Evolutionary conservation across 2,113 vertebrate species (phyloP).

Genomic region (Scophthalmus maximus): DNA sequence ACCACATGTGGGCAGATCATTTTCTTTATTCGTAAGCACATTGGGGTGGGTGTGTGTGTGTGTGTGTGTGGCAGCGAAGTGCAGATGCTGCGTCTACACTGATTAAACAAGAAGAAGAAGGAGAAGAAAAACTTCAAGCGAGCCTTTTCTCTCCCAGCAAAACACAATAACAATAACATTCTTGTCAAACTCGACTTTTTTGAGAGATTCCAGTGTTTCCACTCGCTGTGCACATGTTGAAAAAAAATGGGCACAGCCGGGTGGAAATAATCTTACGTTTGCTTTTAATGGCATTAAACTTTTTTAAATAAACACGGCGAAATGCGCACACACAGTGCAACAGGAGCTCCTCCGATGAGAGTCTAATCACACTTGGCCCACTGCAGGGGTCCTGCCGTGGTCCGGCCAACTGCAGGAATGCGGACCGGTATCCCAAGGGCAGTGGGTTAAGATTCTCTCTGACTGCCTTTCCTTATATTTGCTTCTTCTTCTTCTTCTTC

Average conservation of each 20-base stretch:
- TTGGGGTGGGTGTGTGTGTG: too few species aligned
- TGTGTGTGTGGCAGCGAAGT: background rate
- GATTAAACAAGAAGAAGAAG: background rate
- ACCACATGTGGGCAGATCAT: background rate
- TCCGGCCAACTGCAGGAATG: constrained; percentile 60
- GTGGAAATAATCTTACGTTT: constrained; percentile 25
- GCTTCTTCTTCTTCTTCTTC: background rate
- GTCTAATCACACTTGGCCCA: constrained; percentile 8
- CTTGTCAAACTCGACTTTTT: too few species aligned
- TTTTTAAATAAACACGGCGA: constrained; percentile 38
- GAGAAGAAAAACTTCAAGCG: too few species aligned
- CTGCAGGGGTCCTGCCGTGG: constrained; percentile 59
- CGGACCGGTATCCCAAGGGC: constrained; percentile 63
- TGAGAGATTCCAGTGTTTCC: constrained; percentile 15
- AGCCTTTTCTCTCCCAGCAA: background rate
- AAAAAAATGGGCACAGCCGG: constrained; percentile 18
- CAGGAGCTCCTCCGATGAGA: constrained; percentile 41
- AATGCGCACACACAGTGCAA: constrained; percentile 33
- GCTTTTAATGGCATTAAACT: constrained; percentile 41
- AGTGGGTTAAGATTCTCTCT: constrained; percentile 60
- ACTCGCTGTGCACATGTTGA: constrained; percentile 23
- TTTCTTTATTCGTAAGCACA: background rate
- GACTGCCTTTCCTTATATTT: constrained; percentile 36
- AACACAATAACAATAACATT: constrained; percentile 12
- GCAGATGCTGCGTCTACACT: background rate